Conservation (phyloP, 2,888 invertebrate genomes). For the Sacculina carcini region DNA sequence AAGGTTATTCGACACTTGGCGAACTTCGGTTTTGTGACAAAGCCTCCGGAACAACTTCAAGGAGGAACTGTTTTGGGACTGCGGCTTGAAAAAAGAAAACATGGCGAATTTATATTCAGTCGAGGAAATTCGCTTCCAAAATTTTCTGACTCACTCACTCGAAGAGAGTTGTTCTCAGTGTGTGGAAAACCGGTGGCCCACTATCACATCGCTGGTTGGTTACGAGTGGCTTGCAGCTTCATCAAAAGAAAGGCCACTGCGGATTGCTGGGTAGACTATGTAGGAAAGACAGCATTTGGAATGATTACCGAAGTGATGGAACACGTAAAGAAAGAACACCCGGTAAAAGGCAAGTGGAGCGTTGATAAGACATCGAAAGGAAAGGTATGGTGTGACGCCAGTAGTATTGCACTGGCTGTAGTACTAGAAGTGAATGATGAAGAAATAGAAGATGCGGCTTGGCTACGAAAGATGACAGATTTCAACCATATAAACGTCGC, state of each 20-base stretch:
- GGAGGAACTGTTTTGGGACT: not conserved
- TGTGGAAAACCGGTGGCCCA: constrained; percentile 4
- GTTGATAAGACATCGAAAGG: too few species aligned
- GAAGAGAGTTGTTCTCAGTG: not conserved
- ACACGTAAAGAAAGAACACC: too few species aligned
- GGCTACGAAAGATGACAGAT: constrained; percentile 1
- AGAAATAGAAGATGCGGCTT: constrained; percentile 1
- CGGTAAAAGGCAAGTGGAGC: too few species aligned
- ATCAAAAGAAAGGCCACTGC: too few species aligned
- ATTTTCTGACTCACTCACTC: not conserved
- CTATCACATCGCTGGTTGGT: not conserved
- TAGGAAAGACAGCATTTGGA: too few species aligned
- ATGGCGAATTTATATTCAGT: too few species aligned
- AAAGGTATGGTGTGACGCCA: too few species aligned
- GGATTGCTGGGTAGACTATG: too few species aligned
- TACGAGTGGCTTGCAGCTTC: too few species aligned
- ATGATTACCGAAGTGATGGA: too few species aligned
- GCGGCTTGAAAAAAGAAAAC: not conserved
- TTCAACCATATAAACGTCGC: constrained; percentile 2
- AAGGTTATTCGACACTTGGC: not conserved
- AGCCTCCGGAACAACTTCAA: not conserved
- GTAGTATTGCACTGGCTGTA: too few species aligned
- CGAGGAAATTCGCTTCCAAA: not conserved
- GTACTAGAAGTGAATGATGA: too few species aligned
- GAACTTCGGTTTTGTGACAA: not conserved